phyloP scores from a whole-genome alignment of 1,140 invertebrate species.

The Macrobrachium nipponense region DNA sequence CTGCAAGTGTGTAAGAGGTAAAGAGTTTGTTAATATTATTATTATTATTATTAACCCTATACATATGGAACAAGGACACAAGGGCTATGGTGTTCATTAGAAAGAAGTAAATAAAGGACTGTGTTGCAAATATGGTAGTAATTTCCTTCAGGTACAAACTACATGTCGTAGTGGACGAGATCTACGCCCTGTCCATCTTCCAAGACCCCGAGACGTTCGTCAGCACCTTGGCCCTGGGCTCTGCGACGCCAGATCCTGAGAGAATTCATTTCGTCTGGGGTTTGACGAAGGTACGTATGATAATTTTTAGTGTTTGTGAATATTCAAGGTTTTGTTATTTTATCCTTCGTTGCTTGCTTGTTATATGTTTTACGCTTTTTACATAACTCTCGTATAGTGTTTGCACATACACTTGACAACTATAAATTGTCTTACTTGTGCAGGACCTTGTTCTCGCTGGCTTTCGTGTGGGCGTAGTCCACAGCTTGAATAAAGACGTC shows the following conservation, averaged over 20 bases:
- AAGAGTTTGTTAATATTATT: not conserved
- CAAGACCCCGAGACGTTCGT: not conserved
- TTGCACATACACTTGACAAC: not conserved
- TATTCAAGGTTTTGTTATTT: too few species aligned
- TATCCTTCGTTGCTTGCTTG: too few species aligned
- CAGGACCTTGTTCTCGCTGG: slow-evolving; percentile 5
- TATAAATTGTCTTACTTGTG: not conserved
- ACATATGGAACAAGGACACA: too few species aligned
- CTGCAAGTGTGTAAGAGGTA: slow-evolving; percentile 33
- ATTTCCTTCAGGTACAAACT: slow-evolving; percentile 34
- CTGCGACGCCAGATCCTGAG: slow-evolving; percentile 30
- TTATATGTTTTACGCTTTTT: too few species aligned
- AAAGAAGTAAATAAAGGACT: not conserved
- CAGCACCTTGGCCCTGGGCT: slow-evolving; percentile 16
- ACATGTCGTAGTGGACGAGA: slow-evolving; percentile 39
- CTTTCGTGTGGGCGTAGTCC: not conserved
- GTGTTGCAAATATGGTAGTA: not conserved
- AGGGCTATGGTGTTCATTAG: not conserved
- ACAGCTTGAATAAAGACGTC: not conserved
- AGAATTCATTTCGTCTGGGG: slow-evolving; percentile 38
- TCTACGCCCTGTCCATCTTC: slow-evolving; percentile 38
- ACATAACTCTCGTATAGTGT: too few species aligned
- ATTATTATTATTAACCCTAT: too few species aligned
- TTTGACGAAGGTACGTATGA: slow-evolving; percentile 27
- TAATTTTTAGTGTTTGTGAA: too few species aligned